Evolutionary conservation across 1,140 invertebrate species (phyloP), one percentile per base, ranked within the genome.

Genomic region (Drosophila sp.): DNA sequence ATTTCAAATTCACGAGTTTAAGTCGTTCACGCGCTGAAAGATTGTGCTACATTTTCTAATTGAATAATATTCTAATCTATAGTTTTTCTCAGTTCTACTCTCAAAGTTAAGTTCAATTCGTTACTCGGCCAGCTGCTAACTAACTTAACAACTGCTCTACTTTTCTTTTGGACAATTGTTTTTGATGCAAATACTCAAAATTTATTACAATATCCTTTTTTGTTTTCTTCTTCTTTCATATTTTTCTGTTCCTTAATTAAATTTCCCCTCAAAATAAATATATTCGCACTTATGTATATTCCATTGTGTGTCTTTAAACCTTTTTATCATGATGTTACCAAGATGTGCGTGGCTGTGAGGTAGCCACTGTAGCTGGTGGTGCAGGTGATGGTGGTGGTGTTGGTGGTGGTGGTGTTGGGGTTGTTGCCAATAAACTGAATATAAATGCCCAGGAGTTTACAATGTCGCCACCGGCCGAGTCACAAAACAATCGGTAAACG

Each of bases 361-460:
- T 38, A 48, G 54, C 50, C 7, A 13, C 32, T 8, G 51, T 4
- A 13, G 32, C 11, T 65, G 27, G 57, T 50, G 66, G 64, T 78
- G 54, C 21, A 21, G 21, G 21, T 21, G n/a, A n/a, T n/a, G n/a
- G 40, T 69, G 75, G 63, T 41, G 51, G 74, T 89, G 73, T 74
- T 64, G 81, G 83, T 90, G 14, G 54, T 65, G 14, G 62, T 86
- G 80, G 58, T 65, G 72, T 8, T 65, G 64, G 18, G 53, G 64
- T 41, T 76, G 56, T 54, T 34, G 80, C 56, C 67, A 94, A 94
- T 84, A 94, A 95, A 92, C 93, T 97, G 77, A 97, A 97, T 92
- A 96, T 96, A 56, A 95, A 97, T 93, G 96, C 96, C 43, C 96
- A 96, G 92, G 96, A 97, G 93, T 97, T 97, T 91, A 96, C 95